Conservation (phyloP, 2,888 invertebrate species). For the Cremastinae sp. region DNA sequence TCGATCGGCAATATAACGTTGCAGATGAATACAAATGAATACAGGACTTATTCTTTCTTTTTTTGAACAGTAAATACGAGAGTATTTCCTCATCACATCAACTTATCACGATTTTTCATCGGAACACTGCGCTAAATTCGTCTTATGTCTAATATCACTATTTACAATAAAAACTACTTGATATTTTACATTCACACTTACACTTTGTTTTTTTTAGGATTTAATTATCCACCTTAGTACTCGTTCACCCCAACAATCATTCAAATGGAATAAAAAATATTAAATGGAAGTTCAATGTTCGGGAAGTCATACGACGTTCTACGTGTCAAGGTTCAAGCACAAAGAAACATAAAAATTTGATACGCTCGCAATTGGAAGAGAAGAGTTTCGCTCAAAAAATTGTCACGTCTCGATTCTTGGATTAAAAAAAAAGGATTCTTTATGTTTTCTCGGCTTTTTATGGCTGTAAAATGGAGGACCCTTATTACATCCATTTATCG, state of each 20-base stretch:
- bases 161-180: slow-evolving; percentile 56
- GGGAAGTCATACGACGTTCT: slow-evolving; percentile 52
- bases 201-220: slow-evolving; percentile 3
- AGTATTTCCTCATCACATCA: slow-evolving; percentile 59
- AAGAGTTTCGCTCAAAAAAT: slow-evolving; percentile 8
- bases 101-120: slow-evolving; percentile 58
- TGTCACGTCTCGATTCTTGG: background rate
- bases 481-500: background rate
- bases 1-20: slow-evolving; percentile 30
- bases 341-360: slow-evolving; percentile 50
- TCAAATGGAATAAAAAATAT: slow-evolving; percentile 59
- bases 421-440: no score
- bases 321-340: slow-evolving; percentile 28
- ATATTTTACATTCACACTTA: slow-evolving; percentile 30
- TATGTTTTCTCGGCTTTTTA: background rate
- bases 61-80: slow-evolving; percentile 53
- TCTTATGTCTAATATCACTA: slow-evolving; percentile 61
- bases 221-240: slow-evolving; percentile 19
- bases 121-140: slow-evolving; percentile 22
- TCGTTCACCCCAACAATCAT: slow-evolving; percentile 44
- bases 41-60: slow-evolving; percentile 10
- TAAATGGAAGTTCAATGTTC: slow-evolving; percentile 58
- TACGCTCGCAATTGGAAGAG: slow-evolving; percentile 10
- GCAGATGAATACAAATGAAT: slow-evolving; percentile 54
- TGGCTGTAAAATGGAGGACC: background rate